Base-by-base conservation (phyloP, 2,113 vertebrate genomes). In the Myrmophylax atrothorax region DNA sequence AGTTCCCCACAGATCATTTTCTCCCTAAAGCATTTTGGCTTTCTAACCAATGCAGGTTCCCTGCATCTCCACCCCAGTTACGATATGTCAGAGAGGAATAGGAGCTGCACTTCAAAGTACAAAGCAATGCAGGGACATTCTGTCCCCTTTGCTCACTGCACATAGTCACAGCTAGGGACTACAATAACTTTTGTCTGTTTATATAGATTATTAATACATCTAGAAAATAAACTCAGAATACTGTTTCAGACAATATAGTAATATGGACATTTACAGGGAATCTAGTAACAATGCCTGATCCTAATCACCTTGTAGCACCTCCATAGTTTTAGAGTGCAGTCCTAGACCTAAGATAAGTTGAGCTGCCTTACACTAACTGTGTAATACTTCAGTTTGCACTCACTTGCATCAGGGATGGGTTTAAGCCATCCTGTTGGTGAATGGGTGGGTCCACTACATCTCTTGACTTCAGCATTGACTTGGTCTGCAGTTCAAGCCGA, bases 381-480 rank as follows among this genome's bases (percentile, higher is more conserved):
- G 13, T 19, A 38, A 59, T 2, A 2, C 12, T 68, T 75, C 6
- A 2, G 12, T 50, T 90, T 68, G 15, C 18, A 37, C 1, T 0
- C 18, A 77, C 10, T 4, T 1, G 9, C 26, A 69, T 19, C 56
- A 75, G 47, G 28, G 22, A 62, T 16, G 7, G 3, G 20, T 62
- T 15, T 12, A 44, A 69, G 24, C 6, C n/a, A 38, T 25, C 11
- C 25, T 3, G 10, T 4, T 67, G 19, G 14, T 6, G 14, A 14
- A 14, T 42, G 40, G 40, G 40, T 14, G 40, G 40, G 15, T 42
- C 40, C 40, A 42, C 40, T 42, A 42, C 40, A 14, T 42, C 40
- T 42, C 40, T 42, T 42, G 40, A 42, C 40, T 42, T 42, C 40
- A 42, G 40, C 5, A 42, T 14, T 42, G 40, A 15, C 40, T 42